Base-by-base conservation (phyloP, 2,888 invertebrate genomes). In the Agrotis puta region DNA sequence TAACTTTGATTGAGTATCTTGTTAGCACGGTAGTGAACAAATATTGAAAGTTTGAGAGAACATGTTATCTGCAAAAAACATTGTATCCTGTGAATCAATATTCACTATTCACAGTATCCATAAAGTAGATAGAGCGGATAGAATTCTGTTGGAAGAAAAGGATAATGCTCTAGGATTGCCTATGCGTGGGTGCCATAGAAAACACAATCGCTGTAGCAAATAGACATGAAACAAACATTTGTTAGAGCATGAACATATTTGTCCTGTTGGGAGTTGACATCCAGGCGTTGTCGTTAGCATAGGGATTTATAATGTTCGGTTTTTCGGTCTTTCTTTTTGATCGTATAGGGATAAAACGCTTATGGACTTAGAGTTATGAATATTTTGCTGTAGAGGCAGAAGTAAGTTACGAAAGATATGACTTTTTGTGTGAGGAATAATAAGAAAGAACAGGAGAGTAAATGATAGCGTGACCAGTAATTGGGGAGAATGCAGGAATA, bases 241-340 rank as follows among this genome's bases (percentile, higher is more conserved):
- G 73, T 78, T 66, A 64, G 73, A 54, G 58, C 58, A 79, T 66
- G 50, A 63, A 54, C 79, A 73, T 79, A 51, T 77, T 66, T 47
- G 63, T 58, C 24, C 5, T 22, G 27, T 45, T 53, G 61, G 43
- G 51, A 63, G 62, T 72, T 58, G 56, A 51, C 43, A 72, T 58
- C 51, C 27, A 47, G 51, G n/a, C 47, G 22, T 39, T 51, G 62
- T 48, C 47, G 51, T 51, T 39, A 77, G 43, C 48, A 24, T 45
- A 57, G 24, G 48, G 27, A 76, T 67, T 75, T 54, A 39, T 61
- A 39, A 24, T 18, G 20, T 33, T 50, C 9, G 0, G 2, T 45
- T 45, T 76, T 54, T 20, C 16, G 39, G 33, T 45, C 11, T 16
- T 70, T 22, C 13, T 13, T 65, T 48, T 64, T 22, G 24, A 24